phyloP scores from a whole-genome alignment of 2,113 vertebrate genomes.

The Sciurus niger region DNA sequence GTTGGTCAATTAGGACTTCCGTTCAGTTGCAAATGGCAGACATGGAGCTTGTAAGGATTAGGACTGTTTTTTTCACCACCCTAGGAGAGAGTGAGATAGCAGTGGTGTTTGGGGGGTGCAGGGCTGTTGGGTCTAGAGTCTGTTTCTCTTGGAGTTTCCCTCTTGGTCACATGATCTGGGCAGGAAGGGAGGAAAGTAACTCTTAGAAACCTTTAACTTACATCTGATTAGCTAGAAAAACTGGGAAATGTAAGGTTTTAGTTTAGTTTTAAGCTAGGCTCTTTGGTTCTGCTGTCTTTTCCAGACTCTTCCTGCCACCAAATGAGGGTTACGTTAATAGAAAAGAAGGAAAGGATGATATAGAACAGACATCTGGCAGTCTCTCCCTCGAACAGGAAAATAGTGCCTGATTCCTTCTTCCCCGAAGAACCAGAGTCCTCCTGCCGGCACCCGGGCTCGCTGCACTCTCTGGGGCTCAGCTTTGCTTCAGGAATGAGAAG shows the following conservation, averaged over 20 bases:
- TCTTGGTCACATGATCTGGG: neutral
- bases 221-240: neutral
- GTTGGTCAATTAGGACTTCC: neutral
- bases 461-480: neutral
- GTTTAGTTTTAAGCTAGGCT: neutral
- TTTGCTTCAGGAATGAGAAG: constrained; percentile 22
- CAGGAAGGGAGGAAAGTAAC: neutral
- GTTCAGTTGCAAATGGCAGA: neutral
- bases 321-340: neutral
- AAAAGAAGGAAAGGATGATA: neutral
- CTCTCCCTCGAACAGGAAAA: neutral
- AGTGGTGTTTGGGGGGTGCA: neutral
- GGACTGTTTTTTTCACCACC: neutral
- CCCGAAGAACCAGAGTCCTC: neutral
- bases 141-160: neutral
- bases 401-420: neutral
- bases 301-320: neutral
- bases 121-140: neutral
- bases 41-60: neutral
- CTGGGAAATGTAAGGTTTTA: neutral
- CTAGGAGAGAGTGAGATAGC: neutral
- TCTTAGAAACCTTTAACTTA: neutral
- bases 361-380: neutral
- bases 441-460: too few species aligned
- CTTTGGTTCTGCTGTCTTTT: neutral